Evolutionary conservation across 2,797 vertebrate genomes (phyloP).

Genomic region (Epinephelus malabaricus): DNA sequence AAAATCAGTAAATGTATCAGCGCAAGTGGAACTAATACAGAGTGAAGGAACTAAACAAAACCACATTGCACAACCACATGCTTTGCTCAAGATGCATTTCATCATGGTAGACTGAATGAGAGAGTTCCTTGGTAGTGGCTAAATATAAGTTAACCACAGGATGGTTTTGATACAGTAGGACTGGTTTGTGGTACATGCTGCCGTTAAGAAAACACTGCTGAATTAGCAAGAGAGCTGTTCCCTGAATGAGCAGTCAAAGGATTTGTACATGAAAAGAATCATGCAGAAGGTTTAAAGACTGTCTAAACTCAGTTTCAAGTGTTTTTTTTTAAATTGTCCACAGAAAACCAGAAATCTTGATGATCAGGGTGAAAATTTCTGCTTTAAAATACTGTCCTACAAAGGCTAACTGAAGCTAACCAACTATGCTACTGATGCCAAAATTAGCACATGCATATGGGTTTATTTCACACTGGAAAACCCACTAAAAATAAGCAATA

Average conservation of each 20-base stretch:
- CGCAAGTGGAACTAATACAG: slow-evolving; percentile 17
- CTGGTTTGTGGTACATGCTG: slow-evolving; percentile 4
- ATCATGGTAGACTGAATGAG: slow-evolving; percentile 7
- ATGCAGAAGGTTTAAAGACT: slow-evolving; percentile 8
- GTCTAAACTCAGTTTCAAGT: too few species aligned
- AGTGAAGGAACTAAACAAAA: slow-evolving; percentile 35
- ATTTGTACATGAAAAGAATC: background rate
- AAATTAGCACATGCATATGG: too few species aligned
- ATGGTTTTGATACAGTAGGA: slow-evolving; percentile 15
- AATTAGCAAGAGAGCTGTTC: background rate
- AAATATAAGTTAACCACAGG: slow-evolving; percentile 15
- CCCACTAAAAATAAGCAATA: too few species aligned
- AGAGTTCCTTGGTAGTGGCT: background rate
- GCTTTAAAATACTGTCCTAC: background rate
- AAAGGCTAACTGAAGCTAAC: too few species aligned
- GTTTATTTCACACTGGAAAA: too few species aligned
- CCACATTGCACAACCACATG: slow-evolving; percentile 33
- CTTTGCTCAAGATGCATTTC: slow-evolving; percentile 21
- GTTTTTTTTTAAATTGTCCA: background rate
- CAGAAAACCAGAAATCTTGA: background rate
- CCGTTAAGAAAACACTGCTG: background rate
- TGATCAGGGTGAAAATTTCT: background rate
- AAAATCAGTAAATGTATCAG: slow-evolving; percentile 24
- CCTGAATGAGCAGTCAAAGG: background rate
- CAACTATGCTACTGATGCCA: too few species aligned